phyloP scores from a whole-genome alignment of 1,140 invertebrate genomes.

The Philopotamus ludificatus region DNA sequence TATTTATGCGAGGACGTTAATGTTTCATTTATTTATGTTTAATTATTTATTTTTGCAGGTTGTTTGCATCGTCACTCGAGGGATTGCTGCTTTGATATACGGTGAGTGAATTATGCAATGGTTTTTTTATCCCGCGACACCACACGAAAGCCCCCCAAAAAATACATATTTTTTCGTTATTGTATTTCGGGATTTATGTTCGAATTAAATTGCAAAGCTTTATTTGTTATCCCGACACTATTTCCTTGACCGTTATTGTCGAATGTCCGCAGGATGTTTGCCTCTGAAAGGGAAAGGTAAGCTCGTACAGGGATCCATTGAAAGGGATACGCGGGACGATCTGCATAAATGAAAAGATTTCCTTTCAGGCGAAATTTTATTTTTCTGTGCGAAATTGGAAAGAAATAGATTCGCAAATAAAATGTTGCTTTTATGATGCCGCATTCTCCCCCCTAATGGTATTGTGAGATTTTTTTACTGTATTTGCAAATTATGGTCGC shows the following conservation, averaged over 20 bases:
- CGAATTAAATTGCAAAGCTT: neutral
- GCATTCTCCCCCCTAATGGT: no score
- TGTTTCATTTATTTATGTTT: no score
- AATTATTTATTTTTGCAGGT: no score
- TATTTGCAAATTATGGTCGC: no score
- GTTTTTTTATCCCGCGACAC: neutral
- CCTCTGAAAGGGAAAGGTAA: neutral
- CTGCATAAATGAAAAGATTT: slow-evolving; percentile 6
- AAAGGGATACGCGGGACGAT: neutral
- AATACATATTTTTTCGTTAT: no score
- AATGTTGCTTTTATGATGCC: no score
- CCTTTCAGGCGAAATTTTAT: neutral
- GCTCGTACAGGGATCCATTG: neutral
- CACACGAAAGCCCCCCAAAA: no score
- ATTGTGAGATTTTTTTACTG: no score
- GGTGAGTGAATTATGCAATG: slow-evolving; percentile 27
- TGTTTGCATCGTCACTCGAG: slow-evolving; percentile 1
- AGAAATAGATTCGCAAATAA: slow-evolving; percentile 3
- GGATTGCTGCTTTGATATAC: slow-evolving; percentile 8
- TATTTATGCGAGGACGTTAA: neutral
- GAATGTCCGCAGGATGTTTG: slow-evolving; percentile 1
- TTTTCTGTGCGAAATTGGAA: neutral
- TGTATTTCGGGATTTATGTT: no score
- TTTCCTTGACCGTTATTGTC: neutral
- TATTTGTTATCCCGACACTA: neutral